Percentiles rank a stretch among this genome's conserved stretches.
Conservation (phyloP, 2,797 vertebrate species). For the Pyrocephalus nanus region DNA sequence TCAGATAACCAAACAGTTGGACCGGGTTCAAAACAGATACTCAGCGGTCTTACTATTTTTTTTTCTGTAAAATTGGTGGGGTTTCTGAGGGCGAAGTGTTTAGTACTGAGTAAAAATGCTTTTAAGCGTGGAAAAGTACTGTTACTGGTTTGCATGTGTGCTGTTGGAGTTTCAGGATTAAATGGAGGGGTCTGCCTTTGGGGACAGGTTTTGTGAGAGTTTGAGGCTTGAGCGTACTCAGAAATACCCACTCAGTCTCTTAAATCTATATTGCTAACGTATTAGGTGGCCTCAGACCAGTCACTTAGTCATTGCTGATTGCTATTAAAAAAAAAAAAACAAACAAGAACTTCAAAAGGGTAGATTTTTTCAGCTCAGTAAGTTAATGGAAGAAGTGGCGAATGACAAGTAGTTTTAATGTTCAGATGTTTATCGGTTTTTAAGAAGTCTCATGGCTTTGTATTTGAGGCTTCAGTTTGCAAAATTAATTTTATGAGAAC, state of each 20-base stretch:
- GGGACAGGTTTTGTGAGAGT: background rate
- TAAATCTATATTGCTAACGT: fast-evolving
- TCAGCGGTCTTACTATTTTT: fast-evolving
- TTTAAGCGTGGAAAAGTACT: background rate
- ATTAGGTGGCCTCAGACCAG: background rate
- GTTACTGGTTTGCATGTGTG: fast-evolving
- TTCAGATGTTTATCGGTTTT: background rate
- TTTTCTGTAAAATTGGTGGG: background rate
- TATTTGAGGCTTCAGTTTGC: background rate
- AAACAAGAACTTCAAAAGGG: background rate
- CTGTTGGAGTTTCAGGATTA: background rate
- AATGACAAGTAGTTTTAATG: background rate
- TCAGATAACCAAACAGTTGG: background rate
- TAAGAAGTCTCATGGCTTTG: background rate
- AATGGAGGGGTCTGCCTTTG: background rate
- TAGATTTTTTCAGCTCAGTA: background rate
- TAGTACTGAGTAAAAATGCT: background rate
- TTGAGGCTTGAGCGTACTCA: background rate
- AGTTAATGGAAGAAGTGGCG: background rate
- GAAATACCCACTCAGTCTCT: fast-evolving
- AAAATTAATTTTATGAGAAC: background rate
- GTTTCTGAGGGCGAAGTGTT: background rate
- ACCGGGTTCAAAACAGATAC: fast-evolving
- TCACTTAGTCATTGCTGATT: background rate
- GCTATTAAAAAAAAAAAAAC: fast-evolving